Percentiles rank a stretch among this genome's conserved stretches.
These are phyloP conservation scores for Orthosia gracilis DNA, from an alignment of 2,888 invertebrate species.

Conservation along the genomic window DNA sequence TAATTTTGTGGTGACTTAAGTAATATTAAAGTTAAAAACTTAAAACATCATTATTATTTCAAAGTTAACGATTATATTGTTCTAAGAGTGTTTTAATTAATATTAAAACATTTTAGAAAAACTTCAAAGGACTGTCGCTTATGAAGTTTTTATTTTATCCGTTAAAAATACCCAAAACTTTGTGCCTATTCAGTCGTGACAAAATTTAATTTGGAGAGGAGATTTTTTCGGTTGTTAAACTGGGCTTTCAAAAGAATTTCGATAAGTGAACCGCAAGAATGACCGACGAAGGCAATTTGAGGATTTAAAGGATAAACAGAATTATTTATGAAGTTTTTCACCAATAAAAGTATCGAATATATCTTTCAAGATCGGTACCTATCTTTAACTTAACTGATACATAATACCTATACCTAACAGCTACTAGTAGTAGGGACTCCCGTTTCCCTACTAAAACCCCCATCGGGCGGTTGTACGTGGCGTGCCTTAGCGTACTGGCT, in stretches of 20 bases:
- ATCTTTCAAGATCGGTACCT: no score
- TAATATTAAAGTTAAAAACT: background rate
- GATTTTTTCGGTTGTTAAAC: slow-evolving; percentile 31
- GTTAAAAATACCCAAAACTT: slow-evolving; percentile 37
- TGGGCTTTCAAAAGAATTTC: slow-evolving; percentile 17
- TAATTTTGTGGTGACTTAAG: background rate
- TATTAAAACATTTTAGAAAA: slow-evolving; percentile 15
- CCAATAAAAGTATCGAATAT: background rate
- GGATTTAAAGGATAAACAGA: background rate
- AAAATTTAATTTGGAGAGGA: slow-evolving; percentile 43
- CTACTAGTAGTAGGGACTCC: no score
- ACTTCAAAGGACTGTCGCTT: slow-evolving; percentile 30
- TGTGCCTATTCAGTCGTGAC: slow-evolving; percentile 34
- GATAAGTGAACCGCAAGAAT: slow-evolving; percentile 2
- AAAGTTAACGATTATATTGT: background rate
- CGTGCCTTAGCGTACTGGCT: no score
- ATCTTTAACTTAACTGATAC: no score
- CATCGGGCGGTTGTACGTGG: no score
- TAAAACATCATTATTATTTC: background rate
- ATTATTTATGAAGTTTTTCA: background rate
- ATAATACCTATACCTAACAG: no score
- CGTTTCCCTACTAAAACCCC: no score
- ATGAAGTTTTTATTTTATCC: slow-evolving; percentile 29
- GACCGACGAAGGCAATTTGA: background rate
- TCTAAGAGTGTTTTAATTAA: background rate